Evolutionary conservation across 2,113 vertebrate species (phyloP), one percentile per base, ranked within the genome.

Genomic region (Climacteris rufus): DNA sequence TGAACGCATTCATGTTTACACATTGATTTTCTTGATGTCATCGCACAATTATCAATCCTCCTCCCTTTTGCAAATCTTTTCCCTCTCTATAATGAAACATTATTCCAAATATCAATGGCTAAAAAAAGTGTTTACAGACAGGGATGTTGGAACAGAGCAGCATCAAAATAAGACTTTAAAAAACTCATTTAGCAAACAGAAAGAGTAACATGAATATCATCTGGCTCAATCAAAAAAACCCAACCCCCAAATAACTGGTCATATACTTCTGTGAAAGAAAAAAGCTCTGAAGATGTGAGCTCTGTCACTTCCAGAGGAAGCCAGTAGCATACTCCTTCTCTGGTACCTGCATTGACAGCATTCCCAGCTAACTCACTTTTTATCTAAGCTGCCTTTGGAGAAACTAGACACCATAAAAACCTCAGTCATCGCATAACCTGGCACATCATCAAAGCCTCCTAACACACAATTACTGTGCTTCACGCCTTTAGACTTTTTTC

Each of bases 381-480:
- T 63, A 96, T 84, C 64, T 68, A 76, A 68, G 60, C 63, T 81
- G 59, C 39, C 65, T 80, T 79, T 88, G 50, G 80, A 93, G 72
- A 87, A 92, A 95, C 35, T 22, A 91, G 77, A 97, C 37, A 53
- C 85, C 90, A 76, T n/a, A 84, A 94, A 96, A 94, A 92, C 76
- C 90, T 96, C 94, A 94, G 92, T 94, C 94, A 89, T 94, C 75
- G 83, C 9, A 17, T 66, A 92, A 85, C 72, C 91, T 93, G 94
- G 90, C 87, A 94, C 72, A 63, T 66, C 70, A 81, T 86, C 94
- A 91, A 96, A 93, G 65, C 75, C 86, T 94, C 76, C 66, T 77
- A 84, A 95, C 25, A 50, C 47, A 89, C 59, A 80, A 71, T 70
- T 90, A 95, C 76, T 53, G 71, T 39, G 89, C 89, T 96, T 91